A percentile compares a stretch with the other conserved stretches of the same genome.
Evolutionary conservation across 2,888 invertebrate genomes (phyloP).

Genomic region (Liodrosophila aerea): DNA sequence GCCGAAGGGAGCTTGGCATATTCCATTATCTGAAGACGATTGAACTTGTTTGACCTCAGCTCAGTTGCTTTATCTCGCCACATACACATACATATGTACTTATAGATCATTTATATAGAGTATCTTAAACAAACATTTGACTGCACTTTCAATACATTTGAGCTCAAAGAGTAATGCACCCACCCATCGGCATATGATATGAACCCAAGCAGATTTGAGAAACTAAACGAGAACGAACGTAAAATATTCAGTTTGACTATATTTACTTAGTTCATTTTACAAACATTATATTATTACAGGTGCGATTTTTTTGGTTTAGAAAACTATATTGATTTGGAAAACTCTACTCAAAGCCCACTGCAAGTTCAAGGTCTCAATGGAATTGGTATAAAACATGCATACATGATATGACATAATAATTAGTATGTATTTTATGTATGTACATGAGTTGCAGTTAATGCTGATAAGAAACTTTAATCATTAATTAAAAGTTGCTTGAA

Average conservation of each 20-base stretch:
- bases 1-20: too few relatives aligned
- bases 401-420: too few relatives aligned
- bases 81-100: constrained; percentile 1
- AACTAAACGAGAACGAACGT: too few relatives aligned
- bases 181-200: too few relatives aligned
- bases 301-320: too few relatives aligned
- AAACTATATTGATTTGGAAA: too few relatives aligned
- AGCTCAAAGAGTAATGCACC: background rate
- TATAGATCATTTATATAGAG: constrained; percentile 7
- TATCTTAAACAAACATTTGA: background rate
- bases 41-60: constrained; percentile 31
- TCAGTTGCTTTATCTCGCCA: constrained; percentile 4
- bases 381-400: too few relatives aligned
- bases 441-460: constrained; percentile 59
- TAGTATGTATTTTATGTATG: constrained; percentile 4
- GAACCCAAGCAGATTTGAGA: too few relatives aligned
- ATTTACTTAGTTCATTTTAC: too few relatives aligned
- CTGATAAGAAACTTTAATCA: constrained; percentile 75
- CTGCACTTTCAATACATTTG: background rate
- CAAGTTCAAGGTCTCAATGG: background rate
- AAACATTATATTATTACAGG: too few relatives aligned
- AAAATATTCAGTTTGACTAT: too few relatives aligned
- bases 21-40: constrained; percentile 34
- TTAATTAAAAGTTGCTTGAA: constrained; percentile 61
- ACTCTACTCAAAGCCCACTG: too few relatives aligned